Conservation (phyloP, 2,113 vertebrate genomes). For the Microcebus tavaratra region DNA sequence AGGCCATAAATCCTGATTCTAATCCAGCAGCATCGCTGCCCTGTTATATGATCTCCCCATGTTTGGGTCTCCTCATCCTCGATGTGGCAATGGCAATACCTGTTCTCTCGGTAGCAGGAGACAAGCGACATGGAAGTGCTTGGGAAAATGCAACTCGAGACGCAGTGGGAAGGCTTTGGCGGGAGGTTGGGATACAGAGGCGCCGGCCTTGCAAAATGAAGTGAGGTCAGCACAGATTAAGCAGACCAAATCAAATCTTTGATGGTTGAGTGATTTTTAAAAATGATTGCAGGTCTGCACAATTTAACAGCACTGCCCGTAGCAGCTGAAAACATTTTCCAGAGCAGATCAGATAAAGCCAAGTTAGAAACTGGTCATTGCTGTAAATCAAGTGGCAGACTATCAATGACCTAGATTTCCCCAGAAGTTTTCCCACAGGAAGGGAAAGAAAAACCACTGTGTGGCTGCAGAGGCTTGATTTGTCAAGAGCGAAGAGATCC, state of each 20-base stretch:
- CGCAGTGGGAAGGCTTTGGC: not conserved
- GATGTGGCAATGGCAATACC: not conserved
- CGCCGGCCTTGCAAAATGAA: slow-evolving; percentile 14
- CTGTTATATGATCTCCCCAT: not conserved
- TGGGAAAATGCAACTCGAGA: not conserved
- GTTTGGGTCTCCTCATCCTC: not conserved
- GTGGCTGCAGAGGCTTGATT: slow-evolving; percentile 36
- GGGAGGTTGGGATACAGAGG: not conserved
- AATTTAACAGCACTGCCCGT: slow-evolving; percentile 45
- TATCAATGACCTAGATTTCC: slow-evolving; percentile 62
- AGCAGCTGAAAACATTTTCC: slow-evolving; percentile 63
- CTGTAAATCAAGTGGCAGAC: slow-evolving; percentile 56
- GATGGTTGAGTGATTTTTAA: slow-evolving; percentile 72
- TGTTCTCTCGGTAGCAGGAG: not conserved
- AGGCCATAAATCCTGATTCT: not conserved
- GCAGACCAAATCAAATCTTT: slow-evolving; percentile 66
- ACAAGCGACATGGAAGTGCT: not conserved
- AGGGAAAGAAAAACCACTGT: slow-evolving; percentile 43
- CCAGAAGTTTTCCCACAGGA: slow-evolving; percentile 64
- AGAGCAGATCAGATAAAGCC: slow-evolving; percentile 64
- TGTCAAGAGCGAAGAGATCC: slow-evolving; percentile 2
- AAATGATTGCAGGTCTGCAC: slow-evolving; percentile 54
- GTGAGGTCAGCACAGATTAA: slow-evolving; percentile 66
- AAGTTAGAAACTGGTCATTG: slow-evolving; percentile 54
- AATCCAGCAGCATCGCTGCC: not conserved